Evolutionary conservation across 2,888 invertebrate species (phyloP), one percentile per base, ranked within the genome.

Genomic region (Argyresthia goedartella): DNA sequence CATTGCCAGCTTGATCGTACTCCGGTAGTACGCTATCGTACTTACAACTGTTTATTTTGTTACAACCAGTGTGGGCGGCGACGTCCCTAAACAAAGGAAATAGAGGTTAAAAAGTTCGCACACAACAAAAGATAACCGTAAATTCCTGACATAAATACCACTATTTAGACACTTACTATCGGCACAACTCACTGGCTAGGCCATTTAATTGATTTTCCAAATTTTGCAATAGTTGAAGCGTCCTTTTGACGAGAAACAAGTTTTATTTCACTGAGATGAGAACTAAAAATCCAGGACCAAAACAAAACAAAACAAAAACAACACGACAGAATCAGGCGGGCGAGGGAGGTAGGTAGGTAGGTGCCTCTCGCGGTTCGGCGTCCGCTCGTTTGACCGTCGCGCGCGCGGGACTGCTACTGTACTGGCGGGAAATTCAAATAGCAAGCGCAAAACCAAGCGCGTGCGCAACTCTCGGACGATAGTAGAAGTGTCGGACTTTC

Each of bases 401-500:
- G 56, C 54, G 57, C 54, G 56, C 16, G 52, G 66, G 71, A 63
- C 64, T 62, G 62, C 59, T 56, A 61, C 66, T 76, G 25, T 56
- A 61, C 66, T 76, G 25, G 80, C 84, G 84, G 82, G 76, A 84
- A 84, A 71, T 84, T 81, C 75, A 73, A 84, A 84, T 77, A 76
- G 74, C 63, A 49, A 59, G 35, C 13, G 33, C n/a, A 36, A 36
- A 25, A 13, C 36, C 50, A 35, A 11, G 51, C 56, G 54, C 54
- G 57, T 53, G 57, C 54, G 59, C 59, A 57, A 59, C 53, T 53
- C 49, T 47, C 52, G 55, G 39, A 9, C 11, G 33, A 15, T 42
- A 25, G 25, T 50, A 15, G 2, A 9, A 9, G 16, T 25, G 46
- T 11, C 15, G 4, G 15, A 48, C 48, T 48, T 48, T 50, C 50